These are phyloP conservation scores for Ditylenchus weischeri DNA, from an alignment of 2,888 invertebrate genomes.

Conservation along the genomic window DNA sequence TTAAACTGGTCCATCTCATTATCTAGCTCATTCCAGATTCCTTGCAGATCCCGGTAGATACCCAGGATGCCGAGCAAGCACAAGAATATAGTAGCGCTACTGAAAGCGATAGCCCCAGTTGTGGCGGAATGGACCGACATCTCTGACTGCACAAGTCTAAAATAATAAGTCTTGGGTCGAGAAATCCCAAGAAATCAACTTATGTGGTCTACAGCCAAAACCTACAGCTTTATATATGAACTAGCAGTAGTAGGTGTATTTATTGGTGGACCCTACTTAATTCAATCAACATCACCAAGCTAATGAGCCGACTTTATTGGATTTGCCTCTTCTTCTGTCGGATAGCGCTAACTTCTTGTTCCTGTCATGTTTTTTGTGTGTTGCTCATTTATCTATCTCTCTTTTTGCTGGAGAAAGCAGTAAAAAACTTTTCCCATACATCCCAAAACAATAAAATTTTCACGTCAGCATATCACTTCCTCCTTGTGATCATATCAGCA, in stretches of 20 bases:
- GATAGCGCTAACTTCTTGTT: background rate
- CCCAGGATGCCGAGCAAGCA: slow-evolving; percentile 46
- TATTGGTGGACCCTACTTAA: too few species aligned
- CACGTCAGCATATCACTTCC: too few species aligned
- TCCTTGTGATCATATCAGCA: too few species aligned
- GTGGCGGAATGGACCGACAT: slow-evolving; percentile 52
- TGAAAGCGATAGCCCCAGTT: slow-evolving; percentile 50
- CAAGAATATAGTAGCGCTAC: slow-evolving; percentile 50
- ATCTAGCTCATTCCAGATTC: slow-evolving; percentile 55
- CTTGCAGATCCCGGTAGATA: slow-evolving; percentile 50
- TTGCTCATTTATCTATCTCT: slow-evolving; percentile 4
- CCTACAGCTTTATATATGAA: background rate
- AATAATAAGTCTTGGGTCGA: too few species aligned
- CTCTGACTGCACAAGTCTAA: too few species aligned
- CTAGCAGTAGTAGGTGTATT: too few species aligned
- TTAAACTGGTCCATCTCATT: slow-evolving; percentile 34
- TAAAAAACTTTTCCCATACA: too few species aligned
- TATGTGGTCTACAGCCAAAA: slow-evolving; percentile 2
- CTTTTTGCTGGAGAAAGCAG: background rate
- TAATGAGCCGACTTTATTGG: too few species aligned
- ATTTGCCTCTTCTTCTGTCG: too few species aligned
- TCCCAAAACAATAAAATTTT: too few species aligned
- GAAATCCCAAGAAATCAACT: too few species aligned
- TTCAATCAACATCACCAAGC: too few species aligned
- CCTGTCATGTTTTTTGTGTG: background rate